Conservation (phyloP, 2,113 vertebrate genomes). For the Corythoichthys intestinalis region DNA sequence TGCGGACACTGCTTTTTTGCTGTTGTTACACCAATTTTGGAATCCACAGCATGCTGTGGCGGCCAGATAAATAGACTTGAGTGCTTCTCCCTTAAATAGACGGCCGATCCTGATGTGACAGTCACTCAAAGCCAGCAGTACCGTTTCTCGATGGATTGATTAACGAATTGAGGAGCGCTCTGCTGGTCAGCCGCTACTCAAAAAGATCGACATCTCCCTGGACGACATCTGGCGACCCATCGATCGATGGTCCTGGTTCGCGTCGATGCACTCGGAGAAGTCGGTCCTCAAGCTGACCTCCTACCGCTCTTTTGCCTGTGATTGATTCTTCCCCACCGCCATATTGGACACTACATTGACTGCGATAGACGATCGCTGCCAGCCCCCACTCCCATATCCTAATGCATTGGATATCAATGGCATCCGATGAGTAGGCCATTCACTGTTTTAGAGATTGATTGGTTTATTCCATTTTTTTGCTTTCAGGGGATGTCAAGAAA, state of each 20-base stretch:
- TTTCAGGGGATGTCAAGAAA: slow-evolving; percentile 55
- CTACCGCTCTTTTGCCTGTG: slow-evolving; percentile 25
- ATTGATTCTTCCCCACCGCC: slow-evolving; percentile 21
- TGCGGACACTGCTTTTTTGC: not conserved
- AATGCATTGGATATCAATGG: no score
- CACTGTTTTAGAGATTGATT: slow-evolving; percentile 1
- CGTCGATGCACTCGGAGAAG: slow-evolving; percentile 36
- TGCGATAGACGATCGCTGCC: no score
- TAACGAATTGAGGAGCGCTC: slow-evolving; percentile 32
- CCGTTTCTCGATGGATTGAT: slow-evolving; percentile 23
- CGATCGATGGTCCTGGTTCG: slow-evolving; percentile 55
- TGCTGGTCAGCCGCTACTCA: slow-evolving; percentile 47
- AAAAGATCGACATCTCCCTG: slow-evolving; percentile 56
- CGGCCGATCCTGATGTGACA: slow-evolving; percentile 27
- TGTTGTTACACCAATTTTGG: slow-evolving; percentile 54
- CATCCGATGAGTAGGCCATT: no score
- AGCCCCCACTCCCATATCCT: no score
- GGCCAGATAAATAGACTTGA: slow-evolving; percentile 43
- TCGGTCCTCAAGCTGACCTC: slow-evolving; percentile 39
- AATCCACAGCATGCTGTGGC: slow-evolving; percentile 24
- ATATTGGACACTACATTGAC: slow-evolving; percentile 1
- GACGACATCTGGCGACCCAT: slow-evolving; percentile 46
- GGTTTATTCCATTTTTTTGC: slow-evolving; percentile 19
- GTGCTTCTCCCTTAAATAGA: slow-evolving; percentile 20
- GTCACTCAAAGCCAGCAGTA: slow-evolving; percentile 26